Evolutionary conservation across 2,888 invertebrate species (phyloP), one percentile per base, ranked within the genome.

Genomic region (Pachliopta kotzebuea): DNA sequence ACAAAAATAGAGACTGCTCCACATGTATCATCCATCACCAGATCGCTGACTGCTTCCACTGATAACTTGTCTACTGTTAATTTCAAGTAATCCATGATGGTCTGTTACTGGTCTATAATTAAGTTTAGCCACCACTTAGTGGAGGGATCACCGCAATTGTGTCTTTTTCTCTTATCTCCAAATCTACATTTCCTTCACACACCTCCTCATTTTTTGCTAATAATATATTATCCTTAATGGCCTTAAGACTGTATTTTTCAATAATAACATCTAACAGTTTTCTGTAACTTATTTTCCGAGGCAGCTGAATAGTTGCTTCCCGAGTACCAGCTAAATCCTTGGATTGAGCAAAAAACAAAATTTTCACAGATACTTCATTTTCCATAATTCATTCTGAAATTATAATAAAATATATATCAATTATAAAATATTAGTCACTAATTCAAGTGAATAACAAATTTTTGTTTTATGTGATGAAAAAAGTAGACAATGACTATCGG

Each of bases 101-200:
- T 14, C n/a, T 24, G 20, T 20, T 56, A 4, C 20, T 56, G 20
- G 20, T 7, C 20, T 49, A n/a, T n/a, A 1, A 11, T 14, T 57
- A 31, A 23, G 66, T 37, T 90, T 93, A 96, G 75, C 98, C 98
- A 75, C 98, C 98, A 87, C 98, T 98, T 60, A 99, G 92, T 0
- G 98, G 98, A 61, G 98, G 98, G 78, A 99, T 98, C 18, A 98
- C 93, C 68, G 98, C 98, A 68, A 98, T 93, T 83, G 95, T 96
- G 91, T 98, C 98, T 68, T 93, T 94, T 29, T 94, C 90, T 50
- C 92, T 92, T 8, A 97, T 84, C 24, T 87, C 79, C 50, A 96
- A 83, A 52, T 86, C 82, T 49, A 88, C 82, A 45, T 92, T 87
- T 2, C 93, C 87, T 63, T 90, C 85, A 68, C 95, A 93, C 72